Base-by-base conservation (phyloP, 2,113 vertebrate species). In the Andinoacara biseriatus region DNA sequence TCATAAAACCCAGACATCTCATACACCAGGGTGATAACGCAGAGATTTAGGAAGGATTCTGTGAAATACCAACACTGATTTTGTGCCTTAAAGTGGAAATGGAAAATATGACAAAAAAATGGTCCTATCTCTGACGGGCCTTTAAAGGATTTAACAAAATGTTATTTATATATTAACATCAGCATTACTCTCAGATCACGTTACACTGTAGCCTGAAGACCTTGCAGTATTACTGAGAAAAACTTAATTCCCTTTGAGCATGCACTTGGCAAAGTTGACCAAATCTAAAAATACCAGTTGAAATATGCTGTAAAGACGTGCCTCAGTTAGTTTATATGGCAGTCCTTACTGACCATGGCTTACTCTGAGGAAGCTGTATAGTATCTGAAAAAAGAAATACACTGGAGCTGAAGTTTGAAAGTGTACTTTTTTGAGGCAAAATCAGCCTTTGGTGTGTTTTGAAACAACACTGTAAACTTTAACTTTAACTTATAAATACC, bases 1-100 rank as follows among this genome's bases (percentile, higher is more conserved):
- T 90, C 86, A 63, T 62, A 33, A 80, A 67, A 60, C 89, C 81
- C 29, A 61, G 65, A 62, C 22, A 49, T 75, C 31, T 15, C 17
- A 60, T 78, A 78, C 82, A 75, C 31, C 74, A 56, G 20, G 58
- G 43, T 49, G 43, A 86, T 86, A 67, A 77, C 62, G 58, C 20
- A 63, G 74, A 8, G 65, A 61, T 58, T 74, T 31, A 3, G 11
- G 22, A 14, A 29, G 26, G 18, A 76, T 82, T 85, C 29, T 22
- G 56, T 17, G 15, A 52, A 18, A 52, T 52, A 52, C 6, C 15
- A 6, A 5, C 5, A 52, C 5, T 52, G 49, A 7, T 18, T 52
- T 10, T 52, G 46, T 54, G 46, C 5, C 52, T 52, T 52, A 10
- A 54, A 52, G 26, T 52, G 29, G n/a, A 57, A 57, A 57, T 13